Conservation (phyloP, 2,888 invertebrate genomes). For the Laspeyria flexula region DNA sequence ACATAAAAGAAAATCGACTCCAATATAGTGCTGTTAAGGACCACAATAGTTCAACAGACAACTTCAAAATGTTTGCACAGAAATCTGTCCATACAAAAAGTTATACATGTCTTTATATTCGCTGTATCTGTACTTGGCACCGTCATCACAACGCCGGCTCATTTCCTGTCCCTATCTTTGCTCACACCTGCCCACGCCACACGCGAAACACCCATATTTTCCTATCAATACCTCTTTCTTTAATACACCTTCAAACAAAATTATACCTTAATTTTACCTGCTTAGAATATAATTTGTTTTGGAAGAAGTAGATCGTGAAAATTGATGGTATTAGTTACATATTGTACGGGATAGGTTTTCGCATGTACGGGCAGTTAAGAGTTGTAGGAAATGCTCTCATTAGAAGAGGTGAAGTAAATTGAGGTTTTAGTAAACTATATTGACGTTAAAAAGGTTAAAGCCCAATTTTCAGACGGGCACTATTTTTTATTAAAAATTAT, state of each 20-base stretch:
- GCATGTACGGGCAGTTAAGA: slow-evolving; percentile 16
- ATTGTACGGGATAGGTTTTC: slow-evolving; percentile 45
- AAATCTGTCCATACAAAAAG: background rate
- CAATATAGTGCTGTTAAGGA: too few species aligned
- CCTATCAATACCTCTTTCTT: slow-evolving; percentile 55
- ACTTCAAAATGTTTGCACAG: background rate
- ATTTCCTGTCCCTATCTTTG: slow-evolving; percentile 45
- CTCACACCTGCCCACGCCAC: slow-evolving; percentile 53
- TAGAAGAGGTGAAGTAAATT: slow-evolving; percentile 18
- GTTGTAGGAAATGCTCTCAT: slow-evolving; percentile 31
- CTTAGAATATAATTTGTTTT: slow-evolving; percentile 12
- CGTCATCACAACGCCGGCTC: slow-evolving; percentile 40
- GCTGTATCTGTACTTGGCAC: slow-evolving; percentile 25
- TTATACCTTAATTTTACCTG: accelerated
- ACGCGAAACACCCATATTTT: slow-evolving; percentile 67
- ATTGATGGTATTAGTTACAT: slow-evolving; percentile 47
- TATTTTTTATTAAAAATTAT: too few species aligned
- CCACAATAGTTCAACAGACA: too few species aligned
- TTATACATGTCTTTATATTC: slow-evolving; percentile 4
- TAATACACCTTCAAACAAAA: slow-evolving; percentile 2
- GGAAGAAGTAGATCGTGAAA: slow-evolving; percentile 32
- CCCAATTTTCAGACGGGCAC: too few species aligned
- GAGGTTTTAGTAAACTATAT: slow-evolving; percentile 9
- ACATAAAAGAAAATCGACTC: too few species aligned
- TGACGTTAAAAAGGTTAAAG: too few species aligned